These are phyloP conservation scores for Austrofundulus limnaeus DNA, from an alignment of 2,113 vertebrate species.

Conservation along the genomic window DNA sequence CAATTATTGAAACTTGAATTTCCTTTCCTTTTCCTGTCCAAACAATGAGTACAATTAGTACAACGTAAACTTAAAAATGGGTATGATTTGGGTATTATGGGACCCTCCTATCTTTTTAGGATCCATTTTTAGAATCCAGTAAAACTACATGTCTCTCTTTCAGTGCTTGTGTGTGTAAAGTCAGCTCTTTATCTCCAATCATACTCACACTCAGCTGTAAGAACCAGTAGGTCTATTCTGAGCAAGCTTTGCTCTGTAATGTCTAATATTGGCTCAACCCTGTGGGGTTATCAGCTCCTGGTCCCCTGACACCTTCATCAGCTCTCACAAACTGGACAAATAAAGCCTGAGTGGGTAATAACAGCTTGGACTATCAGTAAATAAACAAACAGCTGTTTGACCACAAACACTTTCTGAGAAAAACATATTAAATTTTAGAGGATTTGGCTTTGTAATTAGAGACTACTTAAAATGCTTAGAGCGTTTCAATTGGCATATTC, in stretches of 20 bases:
- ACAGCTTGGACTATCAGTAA: constrained; percentile 11
- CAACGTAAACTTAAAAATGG: too few species aligned
- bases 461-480: too few species aligned
- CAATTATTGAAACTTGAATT: too few species aligned
- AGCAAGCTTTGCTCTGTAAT: neutral
- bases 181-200: neutral
- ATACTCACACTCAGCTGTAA: too few species aligned
- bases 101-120: neutral
- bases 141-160: neutral
- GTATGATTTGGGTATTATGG: neutral
- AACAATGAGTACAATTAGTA: too few species aligned
- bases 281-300: constrained; percentile 19
- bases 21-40: too few species aligned
- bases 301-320: constrained; percentile 19
- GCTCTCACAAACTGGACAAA: constrained; percentile 25
- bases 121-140: neutral
- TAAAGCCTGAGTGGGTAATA: constrained; percentile 14
- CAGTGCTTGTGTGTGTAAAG: neutral
- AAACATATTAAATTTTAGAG: neutral
- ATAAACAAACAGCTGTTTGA: neutral
- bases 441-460: constrained; percentile 1
- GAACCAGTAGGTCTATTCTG: neutral
- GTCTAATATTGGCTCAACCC: constrained; percentile 11
- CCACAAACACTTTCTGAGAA: neutral
- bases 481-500: too few species aligned